Base-by-base conservation (phyloP, 1,140 invertebrate genomes). In the Leptoteleia sp. region DNA sequence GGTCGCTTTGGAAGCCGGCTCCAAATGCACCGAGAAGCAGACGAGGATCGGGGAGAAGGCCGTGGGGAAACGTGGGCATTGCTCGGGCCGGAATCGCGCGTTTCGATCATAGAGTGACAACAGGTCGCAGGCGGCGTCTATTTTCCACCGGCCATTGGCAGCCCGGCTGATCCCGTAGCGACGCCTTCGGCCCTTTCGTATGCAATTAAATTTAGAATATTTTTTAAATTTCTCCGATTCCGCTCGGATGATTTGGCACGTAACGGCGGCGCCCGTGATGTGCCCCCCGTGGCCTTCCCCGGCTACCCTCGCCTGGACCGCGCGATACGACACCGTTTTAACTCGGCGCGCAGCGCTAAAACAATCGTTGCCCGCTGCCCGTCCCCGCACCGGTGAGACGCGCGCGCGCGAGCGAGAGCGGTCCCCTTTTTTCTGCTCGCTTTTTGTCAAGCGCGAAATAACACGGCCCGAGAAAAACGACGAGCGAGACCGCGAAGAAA, bases 221-320 rank as follows among this genome's bases (percentile, higher is more conserved):
- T 90, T 90, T 90, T 90, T 88, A 88, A 89, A 89, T 89, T 90
- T 89, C 82, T 89, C 82, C 83, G 77, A 89, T 89, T 89, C 88
- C 87, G 82, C 81, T 84, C 80, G 87, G 68, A 85, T 88, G 84
- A 88, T 89, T 89, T 89, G 88, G 88, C 88, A 88, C 84, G 73
- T 11, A 65, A 37, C 50, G 27, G 40, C 50, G 27, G 25, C 13
- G 75, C 13, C 17, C 57, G 55, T 27, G 37, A 22, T 55, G 55
- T 31, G 25, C 29, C 62, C 67, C 76, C 64, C 80, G 61, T 64
- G 76, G 77, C 78, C n/a, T 43, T 9, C 42, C 80, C 68, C 33
- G 33, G 17, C 38, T 35, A 48, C 9, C 29, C 27, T 37, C 64
- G 13, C 15, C 13, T 35, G 61, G n/a, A n/a, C 52, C 65, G 40